A percentile compares a stretch with the other conserved stretches of the same genome.
phyloP scores from a whole-genome alignment of 2,888 invertebrate species.

The Tanypteryx hageni region DNA sequence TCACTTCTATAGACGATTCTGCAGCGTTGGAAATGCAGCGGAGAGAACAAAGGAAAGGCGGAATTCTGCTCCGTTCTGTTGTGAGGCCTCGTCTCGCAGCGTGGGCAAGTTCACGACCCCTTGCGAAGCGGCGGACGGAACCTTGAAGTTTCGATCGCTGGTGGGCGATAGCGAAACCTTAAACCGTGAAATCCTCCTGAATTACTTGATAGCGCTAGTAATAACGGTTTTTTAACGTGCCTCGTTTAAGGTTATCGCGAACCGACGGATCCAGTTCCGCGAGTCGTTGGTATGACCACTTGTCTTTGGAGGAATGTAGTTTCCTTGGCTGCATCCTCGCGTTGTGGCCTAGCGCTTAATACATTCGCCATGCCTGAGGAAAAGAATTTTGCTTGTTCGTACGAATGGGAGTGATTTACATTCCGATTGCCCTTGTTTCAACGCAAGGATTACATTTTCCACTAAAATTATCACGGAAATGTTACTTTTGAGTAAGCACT shows the following conservation, averaged over 20 bases:
- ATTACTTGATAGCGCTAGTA: slow-evolving; percentile 15
- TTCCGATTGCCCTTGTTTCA: too few species aligned
- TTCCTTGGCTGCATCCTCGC: too few species aligned
- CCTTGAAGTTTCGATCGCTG: slow-evolving; percentile 3
- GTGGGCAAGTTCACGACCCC: slow-evolving; percentile 22
- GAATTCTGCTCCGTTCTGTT: neutral
- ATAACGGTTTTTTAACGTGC: neutral
- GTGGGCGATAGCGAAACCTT: neutral
- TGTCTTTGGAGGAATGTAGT: too few species aligned
- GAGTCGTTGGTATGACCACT: too few species aligned
- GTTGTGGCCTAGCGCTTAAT: too few species aligned
- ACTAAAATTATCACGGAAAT: too few species aligned
- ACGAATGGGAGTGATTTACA: too few species aligned
- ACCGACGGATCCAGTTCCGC: neutral
- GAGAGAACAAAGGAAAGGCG: neutral
- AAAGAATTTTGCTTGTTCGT: too few species aligned
- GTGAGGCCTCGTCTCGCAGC: neutral
- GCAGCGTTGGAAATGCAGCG: neutral
- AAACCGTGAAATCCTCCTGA: slow-evolving; percentile 29
- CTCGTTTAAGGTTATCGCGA: neutral
- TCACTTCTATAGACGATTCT: neutral
- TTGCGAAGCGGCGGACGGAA: neutral
- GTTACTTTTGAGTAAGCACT: too few species aligned
- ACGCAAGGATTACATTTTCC: too few species aligned
- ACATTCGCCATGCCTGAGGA: too few species aligned